Evolutionary conservation across 2,797 vertebrate species (phyloP).

Genomic region (Malacoraja senta): DNA sequence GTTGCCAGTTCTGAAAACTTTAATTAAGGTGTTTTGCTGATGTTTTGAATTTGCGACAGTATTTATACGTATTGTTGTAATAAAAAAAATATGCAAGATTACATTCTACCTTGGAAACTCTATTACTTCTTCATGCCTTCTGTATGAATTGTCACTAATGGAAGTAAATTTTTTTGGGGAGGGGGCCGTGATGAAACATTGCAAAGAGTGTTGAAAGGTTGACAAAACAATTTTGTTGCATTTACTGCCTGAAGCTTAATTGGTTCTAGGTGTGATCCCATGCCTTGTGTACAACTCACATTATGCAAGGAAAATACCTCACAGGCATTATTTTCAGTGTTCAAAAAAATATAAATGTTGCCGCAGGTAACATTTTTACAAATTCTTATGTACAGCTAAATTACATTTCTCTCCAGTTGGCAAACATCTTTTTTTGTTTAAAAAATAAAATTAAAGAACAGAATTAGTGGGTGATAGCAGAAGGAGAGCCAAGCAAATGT

Average conservation of each 20-base stretch:
- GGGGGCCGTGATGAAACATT: neutral
- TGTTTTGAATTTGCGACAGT: constrained; percentile 36
- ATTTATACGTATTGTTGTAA: constrained; percentile 36
- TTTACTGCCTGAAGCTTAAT: neutral
- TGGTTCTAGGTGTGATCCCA: neutral
- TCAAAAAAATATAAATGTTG: neutral
- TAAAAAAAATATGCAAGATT: constrained; percentile 36
- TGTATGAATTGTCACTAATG: neutral
- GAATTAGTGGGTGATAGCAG: constrained; percentile 3
- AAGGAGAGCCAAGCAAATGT: constrained; percentile 17
- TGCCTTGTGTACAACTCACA: neutral
- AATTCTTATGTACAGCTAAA: neutral
- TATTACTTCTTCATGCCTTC: constrained; percentile 19
- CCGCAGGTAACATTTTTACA: neutral
- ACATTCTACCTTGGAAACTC: constrained; percentile 27
- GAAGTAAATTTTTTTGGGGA: neutral
- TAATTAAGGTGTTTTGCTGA: constrained; percentile 37
- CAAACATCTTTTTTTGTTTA: constrained; percentile 22
- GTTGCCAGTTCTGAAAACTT: constrained; percentile 30
- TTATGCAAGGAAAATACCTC: constrained; percentile 36
- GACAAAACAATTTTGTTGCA: constrained; percentile 1
- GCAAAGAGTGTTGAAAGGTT: neutral
- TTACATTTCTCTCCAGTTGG: neutral
- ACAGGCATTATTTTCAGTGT: neutral
- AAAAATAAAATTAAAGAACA: constrained; percentile 8